Percentiles rank a stretch among this genome's conserved stretches.
Evolutionary conservation across 2,113 vertebrate species (phyloP).

Genomic region (Pygoscelis adeliae): DNA sequence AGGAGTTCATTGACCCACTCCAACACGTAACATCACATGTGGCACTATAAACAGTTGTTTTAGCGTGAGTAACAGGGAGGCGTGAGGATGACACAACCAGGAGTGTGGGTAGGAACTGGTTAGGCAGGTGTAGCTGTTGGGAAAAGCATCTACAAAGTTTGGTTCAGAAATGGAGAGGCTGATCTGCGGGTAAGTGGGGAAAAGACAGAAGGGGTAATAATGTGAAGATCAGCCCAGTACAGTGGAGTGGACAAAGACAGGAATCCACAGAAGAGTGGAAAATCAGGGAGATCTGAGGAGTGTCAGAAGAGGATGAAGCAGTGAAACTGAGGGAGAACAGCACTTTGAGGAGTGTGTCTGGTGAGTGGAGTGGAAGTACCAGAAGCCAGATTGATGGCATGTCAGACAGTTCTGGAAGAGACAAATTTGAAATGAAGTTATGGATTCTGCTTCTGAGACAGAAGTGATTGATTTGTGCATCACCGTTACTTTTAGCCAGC

Average conservation of each 20-base stretch:
- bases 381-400: not conserved
- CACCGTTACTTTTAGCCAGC: not conserved
- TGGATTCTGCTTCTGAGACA: not conserved
- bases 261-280: not conserved
- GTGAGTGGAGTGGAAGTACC: not conserved
- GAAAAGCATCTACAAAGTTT: not conserved
- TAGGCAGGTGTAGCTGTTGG: not conserved
- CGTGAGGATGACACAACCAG: not conserved
- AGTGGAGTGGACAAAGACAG: not conserved
- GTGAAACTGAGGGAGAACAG: not conserved
- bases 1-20: not conserved
- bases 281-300: not conserved
- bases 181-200: not conserved
- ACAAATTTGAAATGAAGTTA: not conserved
- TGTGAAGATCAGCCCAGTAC: not conserved
- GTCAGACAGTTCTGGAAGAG: not conserved
- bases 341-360: not conserved
- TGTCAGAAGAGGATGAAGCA: not conserved
- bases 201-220: not conserved
- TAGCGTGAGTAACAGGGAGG: not conserved
- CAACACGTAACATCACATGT: not conserved
- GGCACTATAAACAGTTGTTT: not conserved
- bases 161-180: not conserved
- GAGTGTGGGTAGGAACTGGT: slow-evolving; percentile 21
- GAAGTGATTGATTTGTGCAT: not conserved